Evolutionary conservation across 2,113 vertebrate genomes (phyloP).

Genomic region (Phylloscopus trochiloides): DNA sequence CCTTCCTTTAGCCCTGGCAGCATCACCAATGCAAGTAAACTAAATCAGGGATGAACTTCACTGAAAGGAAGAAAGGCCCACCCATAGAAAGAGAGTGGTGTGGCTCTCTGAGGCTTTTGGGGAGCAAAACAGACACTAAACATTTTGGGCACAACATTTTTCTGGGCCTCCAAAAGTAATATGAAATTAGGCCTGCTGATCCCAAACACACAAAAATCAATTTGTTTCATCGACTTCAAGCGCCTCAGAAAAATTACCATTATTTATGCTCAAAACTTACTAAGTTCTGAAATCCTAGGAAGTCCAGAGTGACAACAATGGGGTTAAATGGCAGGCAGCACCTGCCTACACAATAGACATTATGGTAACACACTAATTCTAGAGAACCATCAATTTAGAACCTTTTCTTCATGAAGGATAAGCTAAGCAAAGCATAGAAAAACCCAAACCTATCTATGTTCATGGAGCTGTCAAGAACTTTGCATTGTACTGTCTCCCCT

Average conservation of each 20-base stretch:
- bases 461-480: not conserved
- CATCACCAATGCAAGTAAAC: not conserved
- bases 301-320: not conserved
- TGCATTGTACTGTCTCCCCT: not conserved
- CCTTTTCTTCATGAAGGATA: not conserved
- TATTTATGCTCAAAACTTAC: not conserved
- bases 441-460: rapidly evolving
- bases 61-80: not conserved
- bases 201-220: not conserved
- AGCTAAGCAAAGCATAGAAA: not conserved
- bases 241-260: not conserved
- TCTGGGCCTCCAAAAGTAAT: not conserved
- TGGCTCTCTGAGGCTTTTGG: not conserved
- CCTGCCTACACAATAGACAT: not conserved
- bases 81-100: not conserved
- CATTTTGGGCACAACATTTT: not conserved
- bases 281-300: not conserved
- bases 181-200: not conserved
- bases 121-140: not conserved
- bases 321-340: not conserved
- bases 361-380: not conserved
- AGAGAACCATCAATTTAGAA: not conserved
- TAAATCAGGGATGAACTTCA: not conserved
- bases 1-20: not conserved
- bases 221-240: not conserved